A percentile compares a stretch with the other conserved stretches of the same genome.
Conservation (phyloP, 2,888 invertebrate species). For the Leptothorax acervorum region DNA sequence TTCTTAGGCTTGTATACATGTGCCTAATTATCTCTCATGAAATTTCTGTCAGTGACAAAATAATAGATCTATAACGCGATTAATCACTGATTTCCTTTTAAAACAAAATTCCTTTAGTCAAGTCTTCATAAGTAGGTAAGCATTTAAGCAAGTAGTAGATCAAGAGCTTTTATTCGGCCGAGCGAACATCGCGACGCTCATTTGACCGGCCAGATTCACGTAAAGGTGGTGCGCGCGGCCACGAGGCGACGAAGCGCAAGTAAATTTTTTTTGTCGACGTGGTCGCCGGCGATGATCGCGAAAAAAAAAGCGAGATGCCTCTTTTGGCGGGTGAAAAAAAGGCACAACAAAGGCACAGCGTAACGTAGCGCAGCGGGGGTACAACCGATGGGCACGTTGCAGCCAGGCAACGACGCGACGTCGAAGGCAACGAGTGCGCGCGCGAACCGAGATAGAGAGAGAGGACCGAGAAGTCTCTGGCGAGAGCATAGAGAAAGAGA, state of each 20-base stretch:
- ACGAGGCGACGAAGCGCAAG: conserved; percentile 58
- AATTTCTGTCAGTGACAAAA: background rate
- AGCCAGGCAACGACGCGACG: conserved; percentile 59
- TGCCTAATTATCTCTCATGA: background rate
- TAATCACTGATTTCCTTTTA: background rate
- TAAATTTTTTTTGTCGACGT: conserved; percentile 65
- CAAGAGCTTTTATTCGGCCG: background rate
- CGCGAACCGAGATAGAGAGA: conserved; percentile 54
- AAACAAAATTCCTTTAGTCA: background rate
- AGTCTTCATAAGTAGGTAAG: background rate
- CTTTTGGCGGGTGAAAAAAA: conserved; percentile 75
- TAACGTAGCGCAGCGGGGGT: conserved; percentile 80
- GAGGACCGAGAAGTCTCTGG: background rate
- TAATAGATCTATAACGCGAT: background rate
- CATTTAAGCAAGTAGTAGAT: background rate
- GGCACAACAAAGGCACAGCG: conserved; percentile 82
- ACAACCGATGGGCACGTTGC: conserved; percentile 79
- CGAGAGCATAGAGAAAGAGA: conserved; percentile 50
- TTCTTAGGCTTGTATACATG: background rate
- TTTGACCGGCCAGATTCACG: conserved; percentile 22
- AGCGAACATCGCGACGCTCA: background rate
- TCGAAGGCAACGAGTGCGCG: conserved; percentile 51
- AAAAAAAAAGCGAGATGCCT: conserved; percentile 67
- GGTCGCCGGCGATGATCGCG: conserved; percentile 60
- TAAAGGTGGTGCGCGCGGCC: background rate